Evolutionary conservation across 2,113 vertebrate genomes (phyloP).

Genomic region (Cygnus atratus): DNA sequence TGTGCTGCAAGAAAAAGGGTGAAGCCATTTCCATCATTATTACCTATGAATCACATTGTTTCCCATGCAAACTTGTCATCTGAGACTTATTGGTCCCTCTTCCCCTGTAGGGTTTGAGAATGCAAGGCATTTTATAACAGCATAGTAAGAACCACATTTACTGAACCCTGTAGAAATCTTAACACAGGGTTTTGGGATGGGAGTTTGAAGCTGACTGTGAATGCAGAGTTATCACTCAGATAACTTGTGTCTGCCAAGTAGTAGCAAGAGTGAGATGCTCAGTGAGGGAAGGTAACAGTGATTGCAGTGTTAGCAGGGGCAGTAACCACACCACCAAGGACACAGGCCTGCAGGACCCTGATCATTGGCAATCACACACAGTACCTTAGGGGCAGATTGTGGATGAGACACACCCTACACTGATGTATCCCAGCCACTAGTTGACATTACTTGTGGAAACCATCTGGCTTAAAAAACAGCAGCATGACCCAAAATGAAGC

Average conservation of each 20-base stretch:
- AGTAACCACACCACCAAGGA: accelerated
- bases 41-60: background rate
- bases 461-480: background rate
- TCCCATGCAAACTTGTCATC: background rate
- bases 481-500: background rate
- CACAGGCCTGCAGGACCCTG: background rate
- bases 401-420: background rate
- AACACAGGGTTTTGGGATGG: background rate
- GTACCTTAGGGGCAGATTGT: background rate
- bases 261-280: background rate
- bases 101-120: background rate
- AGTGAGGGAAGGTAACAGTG: background rate
- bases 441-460: background rate
- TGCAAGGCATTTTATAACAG: background rate
- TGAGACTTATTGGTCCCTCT: background rate
- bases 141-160: background rate
- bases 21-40: background rate
- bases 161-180: background rate
- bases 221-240: background rate
- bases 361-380: background rate
- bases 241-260: background rate
- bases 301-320: accelerated
- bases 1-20: background rate
- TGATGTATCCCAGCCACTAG: background rate
- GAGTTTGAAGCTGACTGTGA: background rate